phyloP scores from a whole-genome alignment of 2,888 invertebrate genomes.

The Ceramica pisi region DNA sequence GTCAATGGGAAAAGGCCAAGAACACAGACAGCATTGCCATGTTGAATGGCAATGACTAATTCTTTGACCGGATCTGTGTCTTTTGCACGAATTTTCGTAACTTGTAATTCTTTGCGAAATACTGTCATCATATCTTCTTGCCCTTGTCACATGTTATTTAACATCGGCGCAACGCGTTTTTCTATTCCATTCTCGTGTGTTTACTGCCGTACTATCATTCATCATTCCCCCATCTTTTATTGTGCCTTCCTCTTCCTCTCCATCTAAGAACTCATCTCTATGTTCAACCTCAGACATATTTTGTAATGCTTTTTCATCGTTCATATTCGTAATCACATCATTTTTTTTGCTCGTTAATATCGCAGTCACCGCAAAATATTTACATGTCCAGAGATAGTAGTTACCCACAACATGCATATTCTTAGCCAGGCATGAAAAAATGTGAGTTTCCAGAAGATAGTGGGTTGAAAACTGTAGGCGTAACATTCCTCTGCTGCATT shows the following conservation, averaged over 20 bases:
- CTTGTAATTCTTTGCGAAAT: not conserved
- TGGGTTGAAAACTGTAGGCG: conserved; percentile 45
- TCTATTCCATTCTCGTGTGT: too few species aligned
- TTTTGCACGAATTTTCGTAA: not conserved
- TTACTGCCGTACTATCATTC: not conserved
- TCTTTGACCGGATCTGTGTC: not conserved
- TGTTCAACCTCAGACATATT: not conserved
- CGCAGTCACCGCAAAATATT: conserved; percentile 31
- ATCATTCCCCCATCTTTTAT: not conserved
- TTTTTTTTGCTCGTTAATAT: not conserved
- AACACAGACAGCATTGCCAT: too few species aligned
- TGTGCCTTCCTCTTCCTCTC: not conserved
- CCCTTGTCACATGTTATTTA: not conserved
- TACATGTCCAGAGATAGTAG: not conserved
- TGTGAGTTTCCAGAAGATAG: conserved; percentile 33
- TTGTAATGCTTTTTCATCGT: not conserved
- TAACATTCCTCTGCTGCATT: conserved; percentile 43
- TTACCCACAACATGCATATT: conserved; percentile 22
- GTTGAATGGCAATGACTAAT: too few species aligned
- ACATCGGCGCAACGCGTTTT: too few species aligned
- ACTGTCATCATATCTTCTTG: not conserved
- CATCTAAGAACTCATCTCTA: not conserved
- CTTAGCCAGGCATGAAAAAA: conserved; percentile 28
- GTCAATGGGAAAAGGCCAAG: too few species aligned
- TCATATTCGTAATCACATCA: not conserved